A percentile compares a stretch with the other conserved stretches of the same genome.
phyloP scores from a whole-genome alignment of 2,888 invertebrate species.

The Diabrotica balteata region DNA sequence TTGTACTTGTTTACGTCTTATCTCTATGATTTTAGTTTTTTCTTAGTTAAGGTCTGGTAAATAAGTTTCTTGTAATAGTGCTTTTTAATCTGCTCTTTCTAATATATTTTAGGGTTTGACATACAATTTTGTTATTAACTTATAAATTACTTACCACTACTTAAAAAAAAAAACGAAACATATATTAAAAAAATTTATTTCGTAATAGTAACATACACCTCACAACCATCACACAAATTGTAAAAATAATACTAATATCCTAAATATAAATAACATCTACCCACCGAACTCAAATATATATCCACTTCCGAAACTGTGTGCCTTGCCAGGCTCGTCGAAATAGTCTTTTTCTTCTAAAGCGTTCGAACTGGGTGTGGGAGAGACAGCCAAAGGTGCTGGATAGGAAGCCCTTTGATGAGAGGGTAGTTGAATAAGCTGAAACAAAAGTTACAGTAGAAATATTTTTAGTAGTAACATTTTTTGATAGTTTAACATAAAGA shows the following conservation, averaged over 20 bases:
- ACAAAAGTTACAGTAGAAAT: neutral
- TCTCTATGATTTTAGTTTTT: too few relatives aligned
- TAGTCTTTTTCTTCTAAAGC: slow-evolving; percentile 51
- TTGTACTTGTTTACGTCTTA: too few relatives aligned
- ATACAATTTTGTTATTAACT: too few relatives aligned
- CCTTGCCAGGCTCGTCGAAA: slow-evolving; percentile 59
- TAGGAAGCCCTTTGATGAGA: slow-evolving; percentile 34
- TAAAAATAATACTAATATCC: slow-evolving; percentile 2
- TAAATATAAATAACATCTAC: slow-evolving; percentile 45
- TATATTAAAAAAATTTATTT: slow-evolving; percentile 2
- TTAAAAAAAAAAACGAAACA: too few relatives aligned
- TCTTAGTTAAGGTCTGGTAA: too few relatives aligned
- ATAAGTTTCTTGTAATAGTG: too few relatives aligned
- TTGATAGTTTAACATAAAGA: too few relatives aligned
- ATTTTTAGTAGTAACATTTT: neutral
- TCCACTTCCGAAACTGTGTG: slow-evolving; percentile 69
- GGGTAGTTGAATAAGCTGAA: slow-evolving; percentile 19
- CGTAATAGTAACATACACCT: neutral
- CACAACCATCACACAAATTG: slow-evolving; percentile 4
- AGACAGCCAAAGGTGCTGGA: slow-evolving; percentile 25
- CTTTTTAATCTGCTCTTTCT: too few relatives aligned
- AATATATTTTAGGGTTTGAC: too few relatives aligned
- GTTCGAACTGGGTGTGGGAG: slow-evolving; percentile 41
- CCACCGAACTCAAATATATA: slow-evolving; percentile 70
- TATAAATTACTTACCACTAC: too few relatives aligned